These are phyloP conservation scores for Drusus annulatus DNA, from an alignment of 1,140 invertebrate genomes.

Conservation along the genomic window DNA sequence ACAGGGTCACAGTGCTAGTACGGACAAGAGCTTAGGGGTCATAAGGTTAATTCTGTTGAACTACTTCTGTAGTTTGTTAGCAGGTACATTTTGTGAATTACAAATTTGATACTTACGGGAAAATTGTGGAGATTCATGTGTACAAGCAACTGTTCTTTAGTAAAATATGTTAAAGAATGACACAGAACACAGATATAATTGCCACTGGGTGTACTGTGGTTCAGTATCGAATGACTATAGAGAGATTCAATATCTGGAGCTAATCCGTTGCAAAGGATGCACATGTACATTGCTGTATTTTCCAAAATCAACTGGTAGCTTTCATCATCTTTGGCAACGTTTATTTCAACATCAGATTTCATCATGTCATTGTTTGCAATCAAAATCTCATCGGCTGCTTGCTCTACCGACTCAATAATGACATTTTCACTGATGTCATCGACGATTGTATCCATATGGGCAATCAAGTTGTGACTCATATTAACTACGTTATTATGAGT, in stretches of 20 bases:
- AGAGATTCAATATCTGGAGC: slow-evolving; percentile 33
- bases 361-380: neutral
- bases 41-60: too few relatives aligned
- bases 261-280: slow-evolving; percentile 35
- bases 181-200: slow-evolving; percentile 40
- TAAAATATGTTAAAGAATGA: slow-evolving; percentile 3
- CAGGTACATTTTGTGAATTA: neutral
- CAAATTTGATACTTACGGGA: slow-evolving; percentile 13
- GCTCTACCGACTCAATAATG: slow-evolving; percentile 33
- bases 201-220: slow-evolving; percentile 21
- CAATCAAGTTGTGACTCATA: neutral
- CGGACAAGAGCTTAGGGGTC: too few relatives aligned
- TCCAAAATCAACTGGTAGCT: slow-evolving; percentile 5
- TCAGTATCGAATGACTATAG: slow-evolving; percentile 22
- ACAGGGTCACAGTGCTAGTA: too few relatives aligned
- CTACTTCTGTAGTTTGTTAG: too few relatives aligned
- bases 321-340: slow-evolving; percentile 24
- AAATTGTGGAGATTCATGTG: slow-evolving; percentile 45
- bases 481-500: slow-evolving; percentile 13
- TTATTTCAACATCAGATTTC: slow-evolving; percentile 31
- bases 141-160: slow-evolving; percentile 25
- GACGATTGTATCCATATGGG: slow-evolving; percentile 3
- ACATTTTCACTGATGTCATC: slow-evolving; percentile 42
- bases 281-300: slow-evolving; percentile 46
- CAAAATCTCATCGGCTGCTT: neutral